Conservation (phyloP, 2,797 vertebrate genomes). For the Pseudomugil tenellus region DNA sequence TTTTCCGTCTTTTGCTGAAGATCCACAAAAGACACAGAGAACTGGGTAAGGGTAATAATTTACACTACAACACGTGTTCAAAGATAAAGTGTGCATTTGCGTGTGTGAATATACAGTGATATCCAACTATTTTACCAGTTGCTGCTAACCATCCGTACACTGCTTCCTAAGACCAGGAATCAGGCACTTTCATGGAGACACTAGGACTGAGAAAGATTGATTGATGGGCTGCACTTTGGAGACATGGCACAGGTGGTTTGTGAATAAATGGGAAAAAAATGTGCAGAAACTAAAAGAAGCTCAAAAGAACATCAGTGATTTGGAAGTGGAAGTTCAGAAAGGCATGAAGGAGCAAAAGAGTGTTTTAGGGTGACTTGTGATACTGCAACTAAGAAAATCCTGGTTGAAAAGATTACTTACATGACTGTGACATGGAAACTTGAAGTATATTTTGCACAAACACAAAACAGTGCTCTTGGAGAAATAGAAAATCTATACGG, state of each 20-base stretch:
- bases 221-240: constrained; percentile 45
- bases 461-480: neutral
- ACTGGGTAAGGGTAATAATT: constrained; percentile 33
- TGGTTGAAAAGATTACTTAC: neutral
- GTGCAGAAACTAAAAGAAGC: constrained; percentile 28
- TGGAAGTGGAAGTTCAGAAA: constrained; percentile 28
- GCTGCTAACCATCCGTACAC: constrained; percentile 10
- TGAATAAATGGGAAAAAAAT: constrained; percentile 40
- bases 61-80: constrained; percentile 31
- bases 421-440: neutral
- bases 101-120: constrained; percentile 10
- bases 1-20: too few species aligned
- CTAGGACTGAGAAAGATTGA: constrained; percentile 38
- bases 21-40: constrained; percentile 27
- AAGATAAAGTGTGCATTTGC: constrained; percentile 6
- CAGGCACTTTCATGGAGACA: constrained; percentile 30
- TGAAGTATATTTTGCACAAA: neutral
- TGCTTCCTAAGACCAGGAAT: constrained; percentile 23
- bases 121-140: constrained; percentile 10
- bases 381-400: neutral
- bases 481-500: neutral
- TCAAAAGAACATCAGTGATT: constrained; percentile 17
- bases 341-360: constrained; percentile 4
- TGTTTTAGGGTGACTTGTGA: neutral
- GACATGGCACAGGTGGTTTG: constrained; percentile 34